Conservation (phyloP, 2,113 vertebrate genomes). For the Meleagris gallopavo region DNA sequence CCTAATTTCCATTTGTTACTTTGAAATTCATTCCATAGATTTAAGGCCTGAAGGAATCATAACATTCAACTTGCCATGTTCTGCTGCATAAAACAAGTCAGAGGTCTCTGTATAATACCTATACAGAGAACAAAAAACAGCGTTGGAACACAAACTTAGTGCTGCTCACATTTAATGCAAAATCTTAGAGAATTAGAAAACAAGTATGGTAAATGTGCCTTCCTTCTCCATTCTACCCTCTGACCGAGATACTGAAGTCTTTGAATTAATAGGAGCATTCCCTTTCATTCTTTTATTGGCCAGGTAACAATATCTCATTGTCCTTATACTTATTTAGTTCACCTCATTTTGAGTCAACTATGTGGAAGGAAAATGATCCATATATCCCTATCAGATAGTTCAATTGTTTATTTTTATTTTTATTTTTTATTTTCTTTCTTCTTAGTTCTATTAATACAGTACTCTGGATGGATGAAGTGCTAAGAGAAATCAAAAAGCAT, state of each 20-base stretch:
- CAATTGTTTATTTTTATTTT: background rate
- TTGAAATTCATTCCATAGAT: background rate
- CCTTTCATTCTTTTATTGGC: background rate
- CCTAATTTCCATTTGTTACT: conserved; percentile 30
- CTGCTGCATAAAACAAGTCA: background rate
- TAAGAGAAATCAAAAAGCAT: background rate
- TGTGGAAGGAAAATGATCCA: background rate
- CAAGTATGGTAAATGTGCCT: background rate
- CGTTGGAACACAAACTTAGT: background rate
- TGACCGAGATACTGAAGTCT: background rate
- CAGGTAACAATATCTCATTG: background rate
- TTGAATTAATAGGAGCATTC: rapidly evolving
- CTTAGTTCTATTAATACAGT: background rate
- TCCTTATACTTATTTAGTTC: background rate
- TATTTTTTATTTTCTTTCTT: background rate
- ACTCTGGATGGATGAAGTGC: background rate
- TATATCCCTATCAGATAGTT: background rate
- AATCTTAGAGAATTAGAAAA: background rate
- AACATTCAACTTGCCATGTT: background rate
- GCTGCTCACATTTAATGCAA: background rate
- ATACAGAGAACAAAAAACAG: background rate
- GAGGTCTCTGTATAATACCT: background rate
- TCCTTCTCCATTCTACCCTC: background rate
- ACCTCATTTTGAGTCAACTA: background rate
- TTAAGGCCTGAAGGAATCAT: background rate